Base-by-base conservation (phyloP, 2,113 vertebrate genomes). In the Bucco capensis region DNA sequence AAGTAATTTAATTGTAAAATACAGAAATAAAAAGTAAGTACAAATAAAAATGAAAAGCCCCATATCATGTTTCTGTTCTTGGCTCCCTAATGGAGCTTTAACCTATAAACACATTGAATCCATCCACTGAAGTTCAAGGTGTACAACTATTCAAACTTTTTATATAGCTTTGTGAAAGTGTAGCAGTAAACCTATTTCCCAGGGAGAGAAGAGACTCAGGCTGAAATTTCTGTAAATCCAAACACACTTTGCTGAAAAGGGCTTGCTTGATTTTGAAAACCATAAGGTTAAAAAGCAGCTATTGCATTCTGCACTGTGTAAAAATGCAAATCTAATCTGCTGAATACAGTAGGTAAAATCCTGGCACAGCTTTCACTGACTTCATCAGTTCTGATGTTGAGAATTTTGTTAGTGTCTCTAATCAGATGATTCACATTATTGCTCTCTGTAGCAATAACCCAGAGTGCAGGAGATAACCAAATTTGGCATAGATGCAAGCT, bases 351-450 rank as follows among this genome's bases (percentile, higher is more conserved):
- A 93, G 74, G 89, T 92, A 66, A 94, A 89, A 83, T 70, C 75
- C 67, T 90, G 83, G 89, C 84, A 93, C 47, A 51, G 53, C 58
- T 89, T 94, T 61, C 77, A 75, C 71, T 79, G 90, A 92, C 77
- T 92, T 95, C 83, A 94, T 90, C 83, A 73, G 92, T 84, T 94
- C 58, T 90, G 78, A 89, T 73, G 81, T 9, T 54, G 64, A 66
- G 67, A 89, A 79, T 93, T 96, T 78, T 79, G 77, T 92, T 79
- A 87, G 72, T 76, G 84, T 42, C 78, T 89, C 71, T 93, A 91
- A 95, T 85, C 93, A 85, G 90, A 91, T 93, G 75, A 96, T 92
- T 92, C 84, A 72, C 89, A 82, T 93, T 96, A 90, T 90, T 89
- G 88, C 93, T 95, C 64, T 93, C 66, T 65, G 46, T 87, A 92